Conservation (phyloP, 1,140 invertebrate genomes). For the Pararge aegeria region DNA sequence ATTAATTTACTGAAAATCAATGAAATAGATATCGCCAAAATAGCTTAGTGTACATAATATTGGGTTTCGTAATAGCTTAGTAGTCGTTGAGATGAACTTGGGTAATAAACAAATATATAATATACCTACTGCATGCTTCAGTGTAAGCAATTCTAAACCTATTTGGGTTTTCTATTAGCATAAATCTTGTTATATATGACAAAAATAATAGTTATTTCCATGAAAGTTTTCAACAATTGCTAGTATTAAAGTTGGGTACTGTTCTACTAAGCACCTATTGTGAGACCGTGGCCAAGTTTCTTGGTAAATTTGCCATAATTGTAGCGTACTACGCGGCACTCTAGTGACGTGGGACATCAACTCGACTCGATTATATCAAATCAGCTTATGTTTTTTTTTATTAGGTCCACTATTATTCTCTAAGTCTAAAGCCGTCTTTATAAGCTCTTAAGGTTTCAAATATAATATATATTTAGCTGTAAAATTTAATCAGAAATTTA, state of each 20-base stretch:
- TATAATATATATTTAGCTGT: too few relatives aligned
- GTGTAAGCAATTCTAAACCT: neutral
- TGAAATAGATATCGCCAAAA: too few relatives aligned
- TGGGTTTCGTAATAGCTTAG: too few relatives aligned
- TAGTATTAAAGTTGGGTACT: slow-evolving; percentile 24
- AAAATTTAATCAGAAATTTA: too few relatives aligned
- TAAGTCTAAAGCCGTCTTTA: too few relatives aligned
- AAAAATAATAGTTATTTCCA: slow-evolving; percentile 26
- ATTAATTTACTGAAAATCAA: too few relatives aligned
- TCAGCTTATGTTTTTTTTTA: neutral
- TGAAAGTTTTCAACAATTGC: slow-evolving; percentile 19
- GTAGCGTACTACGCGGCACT: slow-evolving; percentile 15
- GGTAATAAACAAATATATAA: neutral
- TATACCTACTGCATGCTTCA: neutral
- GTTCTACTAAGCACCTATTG: slow-evolving; percentile 26
- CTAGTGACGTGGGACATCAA: neutral
- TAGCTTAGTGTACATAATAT: too few relatives aligned
- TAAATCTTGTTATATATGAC: neutral
- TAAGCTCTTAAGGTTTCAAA: too few relatives aligned
- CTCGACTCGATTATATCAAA: neutral
- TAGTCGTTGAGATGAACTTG: too few relatives aligned
- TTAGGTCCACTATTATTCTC: too few relatives aligned
- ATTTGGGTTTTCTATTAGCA: neutral
- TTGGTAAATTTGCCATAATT: slow-evolving; percentile 29
- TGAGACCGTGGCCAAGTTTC: slow-evolving; percentile 27